Evolutionary conservation across 2,888 invertebrate genomes (phyloP), one percentile per base, ranked within the genome.

Genomic region (Drosophila pegasa): DNA sequence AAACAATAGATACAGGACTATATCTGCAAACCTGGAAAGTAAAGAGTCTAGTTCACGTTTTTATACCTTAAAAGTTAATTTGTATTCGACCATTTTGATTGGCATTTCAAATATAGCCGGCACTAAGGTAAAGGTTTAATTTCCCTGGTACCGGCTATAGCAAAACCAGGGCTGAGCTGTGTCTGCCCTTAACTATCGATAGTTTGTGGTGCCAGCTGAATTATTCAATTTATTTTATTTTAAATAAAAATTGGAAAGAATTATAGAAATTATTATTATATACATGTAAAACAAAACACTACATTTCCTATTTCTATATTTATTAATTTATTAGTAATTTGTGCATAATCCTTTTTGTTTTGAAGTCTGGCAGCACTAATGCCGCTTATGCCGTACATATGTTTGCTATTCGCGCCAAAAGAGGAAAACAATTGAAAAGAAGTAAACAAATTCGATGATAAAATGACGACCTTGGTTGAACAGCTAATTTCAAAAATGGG

Each of bases 401-500:
- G 41, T 55, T 18, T 1, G n/a, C 8, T 10, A 5, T 63, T 70
- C 75, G 76, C 75, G 75, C 77, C 73, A 77, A 75, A 77, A 75
- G 1, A 50, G 38, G 29, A 54, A 67, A 59, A 52, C 62, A 59
- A 45, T 33, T 57, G 16, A 41, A 40, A 4, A 18, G 16, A 16
- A 27, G 25, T 8, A 37, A 37, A 37, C 25, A 18, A 37, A 18
- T 51, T 22, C 3, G 18, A 8, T 50, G 12, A 20, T 38, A 47
- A 65, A 56, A 91, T 91, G 91, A 75, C 80, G 0, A 84, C 89
- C 31, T 74, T 92, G 56, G 83, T 90, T 27, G 89, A 88, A 35
- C 92, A 92, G 67, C 45, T 91, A 31, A 71, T 91, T 33, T 72
- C 73, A 0, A 92, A 92, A 78, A 81, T 92, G 86, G 92, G 92